Percentiles rank a stretch among this genome's conserved stretches.
Conservation (phyloP, 2,113 vertebrate genomes). For the Nansenia antarctica region DNA sequence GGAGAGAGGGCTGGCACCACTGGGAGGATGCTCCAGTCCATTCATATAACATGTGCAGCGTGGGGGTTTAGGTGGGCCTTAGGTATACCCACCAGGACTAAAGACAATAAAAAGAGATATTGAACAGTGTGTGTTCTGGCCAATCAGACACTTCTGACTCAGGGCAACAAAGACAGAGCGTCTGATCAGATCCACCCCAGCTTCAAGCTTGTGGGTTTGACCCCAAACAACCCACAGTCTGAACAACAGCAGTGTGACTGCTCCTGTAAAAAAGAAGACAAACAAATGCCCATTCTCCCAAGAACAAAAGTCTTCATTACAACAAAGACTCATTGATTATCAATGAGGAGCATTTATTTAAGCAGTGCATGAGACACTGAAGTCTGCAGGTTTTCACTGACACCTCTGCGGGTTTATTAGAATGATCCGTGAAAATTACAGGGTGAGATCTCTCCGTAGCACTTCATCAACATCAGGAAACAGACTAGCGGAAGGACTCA, state of each 20-base stretch:
- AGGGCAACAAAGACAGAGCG: neutral
- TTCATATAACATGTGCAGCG: neutral
- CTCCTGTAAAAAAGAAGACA: neutral
- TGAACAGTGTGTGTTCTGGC: neutral
- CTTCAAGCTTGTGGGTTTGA: constrained; percentile 2
- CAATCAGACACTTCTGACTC: neutral
- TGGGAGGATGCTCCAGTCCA: neutral
- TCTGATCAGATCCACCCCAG: neutral
- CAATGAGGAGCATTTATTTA: constrained; percentile 13
- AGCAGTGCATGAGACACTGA: neutral
- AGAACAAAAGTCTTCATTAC: constrained; percentile 38
- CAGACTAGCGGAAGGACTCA: constrained; percentile 22
- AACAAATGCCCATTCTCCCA: constrained; percentile 9
- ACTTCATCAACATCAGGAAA: constrained; percentile 40
- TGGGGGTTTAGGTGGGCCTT: no score
- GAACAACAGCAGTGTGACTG: constrained; percentile 17
- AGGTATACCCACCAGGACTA: neutral
- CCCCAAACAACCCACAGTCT: neutral
- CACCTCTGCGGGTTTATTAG: constrained; percentile 19
- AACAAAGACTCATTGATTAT: constrained; percentile 37
- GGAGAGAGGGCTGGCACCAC: neutral
- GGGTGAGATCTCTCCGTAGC: constrained; percentile 14
- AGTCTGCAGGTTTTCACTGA: constrained; percentile 7
- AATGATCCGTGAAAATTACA: constrained; percentile 29
- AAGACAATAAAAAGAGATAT: neutral